Conservation (phyloP, 2,113 vertebrate genomes). For the Cyanocitta stelleri region DNA sequence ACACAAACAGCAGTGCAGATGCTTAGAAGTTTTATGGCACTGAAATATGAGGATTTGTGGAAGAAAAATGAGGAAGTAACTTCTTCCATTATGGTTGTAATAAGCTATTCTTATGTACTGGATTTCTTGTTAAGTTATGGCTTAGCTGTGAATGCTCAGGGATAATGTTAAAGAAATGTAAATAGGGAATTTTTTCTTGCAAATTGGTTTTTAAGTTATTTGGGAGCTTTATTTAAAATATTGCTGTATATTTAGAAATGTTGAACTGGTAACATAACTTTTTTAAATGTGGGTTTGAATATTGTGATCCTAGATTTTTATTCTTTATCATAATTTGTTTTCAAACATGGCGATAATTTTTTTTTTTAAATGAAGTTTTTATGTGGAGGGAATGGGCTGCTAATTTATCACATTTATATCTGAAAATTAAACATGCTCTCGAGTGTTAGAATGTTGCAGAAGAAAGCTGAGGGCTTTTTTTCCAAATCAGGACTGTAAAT, state of each 20-base stretch:
- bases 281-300: neutral
- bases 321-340: neutral
- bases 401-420: neutral
- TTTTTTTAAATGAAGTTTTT: neutral
- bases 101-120: neutral
- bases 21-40: neutral
- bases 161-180: neutral
- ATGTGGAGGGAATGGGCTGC: neutral
- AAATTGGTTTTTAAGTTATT: neutral
- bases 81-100: neutral
- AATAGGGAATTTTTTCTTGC: neutral
- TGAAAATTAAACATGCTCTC: neutral
- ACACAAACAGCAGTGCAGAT: neutral
- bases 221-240: neutral
- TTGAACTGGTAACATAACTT: neutral
- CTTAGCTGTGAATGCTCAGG: neutral
- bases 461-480: neutral
- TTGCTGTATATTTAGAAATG: neutral
- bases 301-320: neutral
- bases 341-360: neutral
- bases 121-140: neutral
- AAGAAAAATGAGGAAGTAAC: neutral
- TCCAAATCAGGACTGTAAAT: neutral
- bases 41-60: neutral
- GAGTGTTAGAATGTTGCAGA: neutral